A percentile compares a stretch with the other conserved stretches of the same genome.
Conservation (phyloP, 1,140 invertebrate genomes). For the Drosophila ananassae region DNA sequence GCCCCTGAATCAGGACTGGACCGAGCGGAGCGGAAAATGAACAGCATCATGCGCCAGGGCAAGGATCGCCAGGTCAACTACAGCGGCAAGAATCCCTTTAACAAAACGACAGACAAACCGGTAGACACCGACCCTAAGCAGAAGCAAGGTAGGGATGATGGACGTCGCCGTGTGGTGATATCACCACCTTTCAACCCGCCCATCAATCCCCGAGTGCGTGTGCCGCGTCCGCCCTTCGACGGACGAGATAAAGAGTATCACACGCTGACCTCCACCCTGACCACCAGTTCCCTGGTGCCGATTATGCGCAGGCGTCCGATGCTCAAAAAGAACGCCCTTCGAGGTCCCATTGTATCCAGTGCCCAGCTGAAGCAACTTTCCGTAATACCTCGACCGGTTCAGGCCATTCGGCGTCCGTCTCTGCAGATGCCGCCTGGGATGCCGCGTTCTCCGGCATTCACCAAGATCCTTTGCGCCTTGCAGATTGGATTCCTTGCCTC, state of each 20-base stretch:
- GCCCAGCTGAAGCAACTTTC: slow-evolving; percentile 13
- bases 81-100: slow-evolving; percentile 27
- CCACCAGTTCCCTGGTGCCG: slow-evolving; percentile 10
- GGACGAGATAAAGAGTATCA: slow-evolving; percentile 63
- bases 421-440: slow-evolving; percentile 31
- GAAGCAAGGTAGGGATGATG: neutral
- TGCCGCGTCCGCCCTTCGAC: slow-evolving; percentile 65
- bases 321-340: neutral
- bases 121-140: slow-evolving; percentile 4
- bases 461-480: slow-evolving; percentile 45
- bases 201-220: slow-evolving; percentile 59
- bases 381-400: neutral
- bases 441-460: slow-evolving; percentile 13
- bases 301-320: neutral
- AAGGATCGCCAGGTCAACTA: slow-evolving; percentile 9
- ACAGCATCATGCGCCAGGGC: slow-evolving; percentile 8
- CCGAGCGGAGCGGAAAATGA: neutral
- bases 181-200: slow-evolving; percentile 54
- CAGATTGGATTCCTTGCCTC: slow-evolving; percentile 55
- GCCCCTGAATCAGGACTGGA: neutral
- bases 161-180: slow-evolving; percentile 17
- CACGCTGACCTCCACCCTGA: slow-evolving; percentile 22
- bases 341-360: neutral
- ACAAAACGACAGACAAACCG: neutral
- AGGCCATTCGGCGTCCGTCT: neutral